A percentile compares a stretch with the other conserved stretches of the same genome.
These are phyloP conservation scores for Rhinophrynus dorsalis DNA, from an alignment of 2,797 vertebrate species.

Conservation along the genomic window DNA sequence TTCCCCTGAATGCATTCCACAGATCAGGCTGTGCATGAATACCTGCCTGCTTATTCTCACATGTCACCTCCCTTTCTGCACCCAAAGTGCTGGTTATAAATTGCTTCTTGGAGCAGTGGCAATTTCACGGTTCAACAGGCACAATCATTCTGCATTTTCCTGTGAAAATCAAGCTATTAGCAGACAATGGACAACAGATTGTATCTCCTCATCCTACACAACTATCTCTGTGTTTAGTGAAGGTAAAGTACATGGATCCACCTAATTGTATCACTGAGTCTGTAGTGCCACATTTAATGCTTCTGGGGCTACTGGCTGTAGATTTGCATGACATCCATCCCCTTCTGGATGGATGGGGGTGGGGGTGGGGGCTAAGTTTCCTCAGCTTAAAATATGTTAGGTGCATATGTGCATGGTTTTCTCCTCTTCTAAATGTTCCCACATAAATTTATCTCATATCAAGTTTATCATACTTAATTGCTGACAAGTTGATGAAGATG, in stretches of 20 bases:
- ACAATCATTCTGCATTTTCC: slow-evolving; percentile 48
- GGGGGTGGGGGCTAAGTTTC: too few relatives aligned
- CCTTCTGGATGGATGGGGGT: too few relatives aligned
- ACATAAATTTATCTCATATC: too few relatives aligned
- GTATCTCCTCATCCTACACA: slow-evolving; percentile 30
- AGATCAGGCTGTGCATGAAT: slow-evolving; percentile 55
- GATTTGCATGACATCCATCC: too few relatives aligned
- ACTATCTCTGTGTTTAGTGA: not conserved
- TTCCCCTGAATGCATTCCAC: slow-evolving; percentile 52
- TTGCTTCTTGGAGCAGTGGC: slow-evolving; percentile 46
- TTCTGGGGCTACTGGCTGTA: not conserved
- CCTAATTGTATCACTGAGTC: not conserved
- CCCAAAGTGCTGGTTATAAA: slow-evolving; percentile 51
- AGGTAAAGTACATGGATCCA: not conserved
- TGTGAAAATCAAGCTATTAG: slow-evolving; percentile 60
- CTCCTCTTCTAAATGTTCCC: not conserved
- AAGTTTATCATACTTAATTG: too few relatives aligned
- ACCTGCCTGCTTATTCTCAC: slow-evolving; percentile 50
- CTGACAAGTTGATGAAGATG: too few relatives aligned
- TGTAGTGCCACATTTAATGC: not conserved
- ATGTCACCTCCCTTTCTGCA: not conserved
- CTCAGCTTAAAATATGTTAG: too few relatives aligned
- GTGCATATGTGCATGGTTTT: not conserved
- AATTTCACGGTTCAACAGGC: slow-evolving; percentile 60
- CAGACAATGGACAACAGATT: slow-evolving; percentile 57